Conservation (phyloP, 2,113 vertebrate species). For the Lepisosteus osseus region DNA sequence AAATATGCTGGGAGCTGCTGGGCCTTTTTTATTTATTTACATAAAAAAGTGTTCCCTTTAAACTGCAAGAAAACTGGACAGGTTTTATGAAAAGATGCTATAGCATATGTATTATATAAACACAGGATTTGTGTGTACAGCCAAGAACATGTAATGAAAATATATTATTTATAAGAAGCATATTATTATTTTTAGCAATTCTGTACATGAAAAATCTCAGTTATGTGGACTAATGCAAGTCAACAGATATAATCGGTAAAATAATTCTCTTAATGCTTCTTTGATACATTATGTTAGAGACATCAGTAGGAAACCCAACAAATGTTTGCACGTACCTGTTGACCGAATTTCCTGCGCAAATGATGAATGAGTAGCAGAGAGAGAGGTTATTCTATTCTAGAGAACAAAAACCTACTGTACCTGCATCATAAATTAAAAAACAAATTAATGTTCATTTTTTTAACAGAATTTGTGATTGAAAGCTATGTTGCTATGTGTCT, state of each 20-base stretch:
- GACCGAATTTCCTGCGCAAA: neutral
- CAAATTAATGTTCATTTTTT: constrained; percentile 8
- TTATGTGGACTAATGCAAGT: neutral
- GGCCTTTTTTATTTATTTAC: no score
- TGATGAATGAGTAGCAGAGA: constrained; percentile 21
- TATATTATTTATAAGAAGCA: no score
- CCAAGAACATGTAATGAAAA: no score
- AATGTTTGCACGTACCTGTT: neutral
- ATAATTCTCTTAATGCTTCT: constrained; percentile 19
- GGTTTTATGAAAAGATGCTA: no score
- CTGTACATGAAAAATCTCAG: no score
- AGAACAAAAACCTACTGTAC: neutral
- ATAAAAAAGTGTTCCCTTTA: no score
- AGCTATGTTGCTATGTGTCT: neutral
- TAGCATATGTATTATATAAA: no score
- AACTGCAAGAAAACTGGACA: no score
- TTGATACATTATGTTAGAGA: constrained; percentile 14
- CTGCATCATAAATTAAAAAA: neutral
- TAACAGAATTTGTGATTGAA: neutral
- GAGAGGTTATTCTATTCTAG: constrained; percentile 7
- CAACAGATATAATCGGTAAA: neutral
- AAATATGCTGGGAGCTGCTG: neutral
- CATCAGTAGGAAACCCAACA: neutral
- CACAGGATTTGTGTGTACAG: no score
- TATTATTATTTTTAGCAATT: no score